Percentiles rank a stretch among this genome's conserved stretches.
Evolutionary conservation across 30 jellyfish, hydroid and myxozoan genomes (phyloP).

Genomic region (Aurelia sp.): DNA sequence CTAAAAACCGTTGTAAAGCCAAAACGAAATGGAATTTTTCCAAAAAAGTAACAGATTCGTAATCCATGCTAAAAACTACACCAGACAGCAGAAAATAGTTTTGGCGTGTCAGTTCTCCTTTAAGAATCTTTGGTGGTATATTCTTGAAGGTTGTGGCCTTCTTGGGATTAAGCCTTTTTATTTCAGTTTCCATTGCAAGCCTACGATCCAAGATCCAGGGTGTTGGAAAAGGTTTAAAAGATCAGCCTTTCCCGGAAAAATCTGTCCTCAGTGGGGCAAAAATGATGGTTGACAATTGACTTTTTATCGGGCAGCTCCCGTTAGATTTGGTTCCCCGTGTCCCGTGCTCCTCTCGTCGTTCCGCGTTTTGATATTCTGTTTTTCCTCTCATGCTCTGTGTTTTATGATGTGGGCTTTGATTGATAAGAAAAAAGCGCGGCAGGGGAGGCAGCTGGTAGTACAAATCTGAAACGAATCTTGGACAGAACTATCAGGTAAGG

Average conservation of each 20-base stretch:
- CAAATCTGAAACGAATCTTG: neutral
- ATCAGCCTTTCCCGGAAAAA: too few species aligned
- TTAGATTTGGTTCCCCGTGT: too few species aligned
- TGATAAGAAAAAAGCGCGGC: constrained; percentile 58
- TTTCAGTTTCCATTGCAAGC: too few species aligned
- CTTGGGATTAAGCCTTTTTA: too few species aligned
- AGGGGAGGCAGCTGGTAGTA: constrained; percentile 52
- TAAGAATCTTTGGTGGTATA: too few species aligned
- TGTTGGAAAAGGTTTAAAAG: too few species aligned
- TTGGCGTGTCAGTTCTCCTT: constrained; percentile 1
- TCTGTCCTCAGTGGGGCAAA: too few species aligned
- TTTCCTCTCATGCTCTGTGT: constrained; percentile 1
- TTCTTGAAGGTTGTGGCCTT: too few species aligned
- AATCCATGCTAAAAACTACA: neutral
- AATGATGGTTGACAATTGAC: too few species aligned
- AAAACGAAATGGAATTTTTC: neutral
- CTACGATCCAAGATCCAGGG: too few species aligned
- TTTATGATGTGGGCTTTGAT: neutral
- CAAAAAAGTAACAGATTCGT: neutral
- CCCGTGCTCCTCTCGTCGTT: too few species aligned
- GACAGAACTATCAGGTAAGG: neutral
- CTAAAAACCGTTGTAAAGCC: neutral
- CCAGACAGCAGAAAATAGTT: neutral
- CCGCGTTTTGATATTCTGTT: neutral
- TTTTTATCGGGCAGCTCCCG: too few species aligned